Evolutionary conservation across 2,888 invertebrate species (phyloP), one percentile per base, ranked within the genome.

Genomic region (Clanis bilineata): DNA sequence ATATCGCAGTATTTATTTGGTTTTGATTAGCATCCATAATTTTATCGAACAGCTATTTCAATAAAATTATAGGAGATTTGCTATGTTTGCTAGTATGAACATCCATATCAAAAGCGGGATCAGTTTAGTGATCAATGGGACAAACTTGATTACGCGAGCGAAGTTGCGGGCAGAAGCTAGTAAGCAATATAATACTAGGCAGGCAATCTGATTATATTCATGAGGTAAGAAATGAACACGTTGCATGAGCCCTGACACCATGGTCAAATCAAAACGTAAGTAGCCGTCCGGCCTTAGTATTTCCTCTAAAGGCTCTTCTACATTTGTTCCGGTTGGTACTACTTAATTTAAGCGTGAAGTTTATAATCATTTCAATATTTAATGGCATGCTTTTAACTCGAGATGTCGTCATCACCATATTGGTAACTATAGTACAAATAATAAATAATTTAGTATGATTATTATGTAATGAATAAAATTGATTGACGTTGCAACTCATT

Each of bases 241-340:
- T 59, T 36, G 21, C 55, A 69, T 72, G 72, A 85, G 74, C 85
- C 83, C 79, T 84, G 84, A 84, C 79, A 79, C 72, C 81, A 83
- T 78, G 85, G 83, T 72, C 83, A 73, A 64, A 76, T 72, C 69
- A 68, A 71, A 67, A 71, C 65, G 69, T 73, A 74, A 73, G 76
- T 74, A 70, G 76, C 71, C 61, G 62, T 74, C 71, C 72, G 80
- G 71, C 80, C 81, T 82, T 73, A 76, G 69, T 72, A 73, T 74
- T 70, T 70, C 70, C 72, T 74, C 67, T 71, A 75, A 36, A 80
- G 76, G 74, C 69, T 81, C 74, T 76, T 79, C 70, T 73, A 77
- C 68, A 82, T 83, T 83, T 74, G 82, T 88, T 86, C 85, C 85
- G 82, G 78, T 79, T 28, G 51, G 18, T 51, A 18, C 12, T 45